These are phyloP conservation scores for Synodontis membranacea DNA, from an alignment of 2,113 vertebrate genomes.

Conservation along the genomic window DNA sequence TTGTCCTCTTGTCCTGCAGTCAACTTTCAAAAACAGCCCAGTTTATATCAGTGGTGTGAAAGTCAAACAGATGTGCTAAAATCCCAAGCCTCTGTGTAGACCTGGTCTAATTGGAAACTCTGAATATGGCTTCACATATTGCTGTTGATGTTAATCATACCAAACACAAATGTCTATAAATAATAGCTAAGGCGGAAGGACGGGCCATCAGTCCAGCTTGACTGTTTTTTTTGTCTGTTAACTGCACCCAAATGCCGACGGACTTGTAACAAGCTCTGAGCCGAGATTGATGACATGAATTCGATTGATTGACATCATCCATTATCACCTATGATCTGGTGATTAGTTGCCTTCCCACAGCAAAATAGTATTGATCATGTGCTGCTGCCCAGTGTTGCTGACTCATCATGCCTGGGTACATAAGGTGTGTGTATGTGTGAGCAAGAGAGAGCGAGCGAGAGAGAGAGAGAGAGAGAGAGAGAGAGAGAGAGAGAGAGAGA, in stretches of 20 bases:
- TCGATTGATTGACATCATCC: conserved; percentile 26
- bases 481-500: no score
- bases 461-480: background rate
- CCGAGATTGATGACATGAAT: conserved; percentile 22
- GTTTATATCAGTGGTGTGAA: conserved; percentile 7
- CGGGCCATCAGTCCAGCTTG: background rate
- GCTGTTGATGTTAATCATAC: background rate
- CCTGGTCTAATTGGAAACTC: background rate
- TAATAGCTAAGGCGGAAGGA: background rate
- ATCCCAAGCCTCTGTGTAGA: conserved; percentile 5
- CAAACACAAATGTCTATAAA: background rate
- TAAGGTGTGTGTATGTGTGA: background rate
- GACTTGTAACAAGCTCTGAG: background rate
- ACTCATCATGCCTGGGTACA: conserved; percentile 25
- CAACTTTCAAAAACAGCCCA: background rate
- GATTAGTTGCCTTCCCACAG: conserved; percentile 9
- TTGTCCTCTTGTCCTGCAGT: background rate
- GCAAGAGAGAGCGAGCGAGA: no score
- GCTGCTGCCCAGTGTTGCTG: conserved; percentile 21
- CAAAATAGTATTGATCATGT: conserved; percentile 41
- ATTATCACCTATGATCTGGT: conserved; percentile 31
- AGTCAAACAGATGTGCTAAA: background rate
- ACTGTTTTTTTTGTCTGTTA: background rate
- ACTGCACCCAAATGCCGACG: background rate
- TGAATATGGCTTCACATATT: background rate